Evolutionary conservation across 2,113 vertebrate genomes (phyloP).

Genomic region (Elanus axillaris): DNA sequence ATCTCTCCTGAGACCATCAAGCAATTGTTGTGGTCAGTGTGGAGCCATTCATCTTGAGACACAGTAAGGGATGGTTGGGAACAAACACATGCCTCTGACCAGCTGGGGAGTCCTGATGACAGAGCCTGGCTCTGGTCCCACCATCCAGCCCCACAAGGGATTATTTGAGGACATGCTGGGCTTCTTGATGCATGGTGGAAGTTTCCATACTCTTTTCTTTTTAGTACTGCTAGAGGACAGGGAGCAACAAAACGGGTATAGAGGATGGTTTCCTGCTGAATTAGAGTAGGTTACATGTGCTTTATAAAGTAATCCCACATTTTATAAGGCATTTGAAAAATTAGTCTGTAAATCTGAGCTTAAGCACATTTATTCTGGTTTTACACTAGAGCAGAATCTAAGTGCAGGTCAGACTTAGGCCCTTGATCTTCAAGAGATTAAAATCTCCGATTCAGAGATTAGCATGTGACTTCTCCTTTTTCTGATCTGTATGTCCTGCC

Average conservation of each 20-base stretch:
- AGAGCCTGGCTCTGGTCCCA: not conserved
- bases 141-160: not conserved
- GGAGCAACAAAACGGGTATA: not conserved
- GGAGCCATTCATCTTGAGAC: not conserved
- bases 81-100: not conserved
- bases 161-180: not conserved
- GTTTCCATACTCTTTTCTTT: not conserved
- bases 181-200: not conserved
- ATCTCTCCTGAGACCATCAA: not conserved
- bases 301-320: not conserved
- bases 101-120: not conserved
- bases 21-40: not conserved
- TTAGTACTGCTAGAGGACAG: not conserved
- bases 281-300: not conserved
- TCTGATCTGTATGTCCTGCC: not conserved
- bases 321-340: not conserved
- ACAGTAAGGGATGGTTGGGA: not conserved
- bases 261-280: not conserved
- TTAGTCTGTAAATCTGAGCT: not conserved
- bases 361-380: not conserved
- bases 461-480: not conserved
- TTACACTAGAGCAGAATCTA: not conserved
- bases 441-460: not conserved
- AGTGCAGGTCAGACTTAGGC: not conserved
- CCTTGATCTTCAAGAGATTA: not conserved